phyloP scores from a whole-genome alignment of 2,113 vertebrate species.

The Paradisaea rubra region DNA sequence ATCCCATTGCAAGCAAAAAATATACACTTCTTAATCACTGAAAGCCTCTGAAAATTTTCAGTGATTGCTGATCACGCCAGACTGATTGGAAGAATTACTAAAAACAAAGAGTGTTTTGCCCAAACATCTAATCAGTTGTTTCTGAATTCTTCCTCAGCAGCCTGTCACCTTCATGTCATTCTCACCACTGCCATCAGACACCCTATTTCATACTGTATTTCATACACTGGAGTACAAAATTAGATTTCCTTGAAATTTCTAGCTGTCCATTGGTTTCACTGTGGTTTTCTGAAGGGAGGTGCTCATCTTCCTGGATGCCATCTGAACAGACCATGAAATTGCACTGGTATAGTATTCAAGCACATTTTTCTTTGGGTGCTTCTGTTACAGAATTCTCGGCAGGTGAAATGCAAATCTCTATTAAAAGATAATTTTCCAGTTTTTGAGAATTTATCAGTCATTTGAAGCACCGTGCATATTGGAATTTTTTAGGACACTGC shows the following conservation, averaged over 20 bases:
- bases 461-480: background rate
- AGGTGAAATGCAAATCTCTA: background rate
- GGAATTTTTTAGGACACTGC: background rate
- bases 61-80: background rate
- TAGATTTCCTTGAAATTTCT: background rate
- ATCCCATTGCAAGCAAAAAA: background rate
- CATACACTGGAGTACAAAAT: background rate
- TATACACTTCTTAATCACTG: background rate
- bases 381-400: background rate
- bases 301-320: background rate
- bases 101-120: background rate
- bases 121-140: background rate
- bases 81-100: background rate
- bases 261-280: background rate
- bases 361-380: background rate
- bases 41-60: background rate
- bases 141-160: background rate
- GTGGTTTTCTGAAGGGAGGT: background rate
- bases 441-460: background rate
- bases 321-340: background rate
- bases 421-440: background rate
- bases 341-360: background rate
- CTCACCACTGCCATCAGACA: accelerated
- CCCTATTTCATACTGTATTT: background rate
- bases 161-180: background rate